Percentiles rank a stretch among this genome's conserved stretches.
These are phyloP conservation scores for Sesamia nonagrioides DNA, from an alignment of 1,140 invertebrate species.

Conservation along the genomic window DNA sequence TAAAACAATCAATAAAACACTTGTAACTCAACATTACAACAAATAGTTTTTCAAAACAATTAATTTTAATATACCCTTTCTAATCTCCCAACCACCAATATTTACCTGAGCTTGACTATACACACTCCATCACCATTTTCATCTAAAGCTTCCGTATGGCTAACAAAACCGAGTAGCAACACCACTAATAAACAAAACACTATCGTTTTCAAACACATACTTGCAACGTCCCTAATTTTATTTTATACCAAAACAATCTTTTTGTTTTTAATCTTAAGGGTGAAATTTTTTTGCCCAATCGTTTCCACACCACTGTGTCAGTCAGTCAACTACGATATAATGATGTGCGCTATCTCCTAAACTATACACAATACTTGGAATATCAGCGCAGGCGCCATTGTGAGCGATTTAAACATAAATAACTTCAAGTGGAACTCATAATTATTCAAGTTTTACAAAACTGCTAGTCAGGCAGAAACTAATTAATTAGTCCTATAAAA, in stretches of 20 bases:
- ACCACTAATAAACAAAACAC: constrained; percentile 52
- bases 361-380: constrained; percentile 36
- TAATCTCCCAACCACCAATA: background rate
- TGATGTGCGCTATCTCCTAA: constrained; percentile 49
- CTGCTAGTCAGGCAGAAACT: background rate
- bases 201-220: constrained; percentile 37
- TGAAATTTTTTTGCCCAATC: background rate
- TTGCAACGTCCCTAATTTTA: background rate
- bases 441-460: background rate
- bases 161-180: constrained; percentile 51
- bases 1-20: too few relatives aligned
- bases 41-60: too few relatives aligned
- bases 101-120: constrained; percentile 61
- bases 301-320: constrained; percentile 39
- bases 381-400: background rate
- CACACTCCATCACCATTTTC: constrained; percentile 63
- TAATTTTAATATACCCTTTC: background rate
- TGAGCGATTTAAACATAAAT: constrained; percentile 1
- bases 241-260: background rate
- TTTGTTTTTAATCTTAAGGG: background rate
- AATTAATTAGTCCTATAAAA: too few relatives aligned
- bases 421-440: background rate
- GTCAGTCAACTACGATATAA: constrained; percentile 38
- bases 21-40: too few relatives aligned
- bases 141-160: constrained; percentile 55